phyloP scores from a whole-genome alignment of 2,113 vertebrate species.

The Pteropus alecto region DNA sequence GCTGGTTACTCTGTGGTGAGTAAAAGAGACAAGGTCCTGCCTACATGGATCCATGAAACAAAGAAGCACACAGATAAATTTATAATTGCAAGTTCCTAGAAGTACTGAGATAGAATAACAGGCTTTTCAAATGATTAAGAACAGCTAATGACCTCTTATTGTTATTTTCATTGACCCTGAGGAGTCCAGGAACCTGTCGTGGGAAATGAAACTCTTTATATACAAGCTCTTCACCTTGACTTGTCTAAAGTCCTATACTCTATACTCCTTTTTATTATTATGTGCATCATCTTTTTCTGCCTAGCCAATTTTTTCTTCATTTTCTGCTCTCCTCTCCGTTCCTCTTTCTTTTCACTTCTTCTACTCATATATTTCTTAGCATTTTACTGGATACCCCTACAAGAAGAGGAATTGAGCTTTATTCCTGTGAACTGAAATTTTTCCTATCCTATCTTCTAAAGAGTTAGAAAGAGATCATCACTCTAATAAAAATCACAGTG shows the following conservation, averaged over 20 bases:
- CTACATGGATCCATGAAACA: neutral
- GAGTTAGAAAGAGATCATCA: neutral
- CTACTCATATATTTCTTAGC: neutral
- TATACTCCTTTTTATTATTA: rapidly evolving
- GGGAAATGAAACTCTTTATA: neutral
- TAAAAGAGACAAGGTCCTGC: neutral
- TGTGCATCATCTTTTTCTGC: neutral
- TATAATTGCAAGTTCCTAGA: neutral
- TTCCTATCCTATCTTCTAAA: neutral
- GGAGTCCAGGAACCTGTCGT: neutral
- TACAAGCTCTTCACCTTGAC: neutral
- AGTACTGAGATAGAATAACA: neutral
- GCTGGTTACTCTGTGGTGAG: neutral
- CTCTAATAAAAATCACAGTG: neutral
- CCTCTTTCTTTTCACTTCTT: neutral
- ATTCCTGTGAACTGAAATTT: neutral
- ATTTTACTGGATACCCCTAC: neutral
- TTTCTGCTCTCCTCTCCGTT: neutral
- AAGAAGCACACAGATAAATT: neutral
- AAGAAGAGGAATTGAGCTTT: neutral
- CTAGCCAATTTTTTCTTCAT: neutral
- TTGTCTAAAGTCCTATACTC: neutral
- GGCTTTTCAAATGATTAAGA: neutral
- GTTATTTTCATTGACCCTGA: neutral
- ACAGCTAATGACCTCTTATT: neutral